phyloP scores from a whole-genome alignment of 2,888 invertebrate species.

The Mamestra brassicae region DNA sequence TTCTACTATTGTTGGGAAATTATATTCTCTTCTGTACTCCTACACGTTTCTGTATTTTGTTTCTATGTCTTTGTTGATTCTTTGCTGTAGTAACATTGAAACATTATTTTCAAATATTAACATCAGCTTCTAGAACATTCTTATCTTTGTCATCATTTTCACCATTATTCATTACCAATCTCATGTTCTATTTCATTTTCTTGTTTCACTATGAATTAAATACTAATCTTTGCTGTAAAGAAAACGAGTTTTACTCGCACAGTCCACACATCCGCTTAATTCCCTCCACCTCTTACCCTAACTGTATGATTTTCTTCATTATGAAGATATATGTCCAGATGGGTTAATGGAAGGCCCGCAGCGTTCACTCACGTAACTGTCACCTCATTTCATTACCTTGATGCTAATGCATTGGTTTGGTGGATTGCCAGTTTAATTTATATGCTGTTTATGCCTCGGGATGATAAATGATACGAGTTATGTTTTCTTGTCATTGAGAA shows the following conservation, averaged over 20 bases:
- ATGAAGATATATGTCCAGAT: slow-evolving; percentile 57
- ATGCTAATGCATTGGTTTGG: slow-evolving; percentile 73
- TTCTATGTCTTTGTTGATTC: slow-evolving; percentile 11
- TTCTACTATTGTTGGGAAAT: slow-evolving; percentile 68
- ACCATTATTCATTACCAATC: too few relatives aligned
- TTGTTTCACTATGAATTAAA: too few relatives aligned
- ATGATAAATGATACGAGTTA: slow-evolving; percentile 75
- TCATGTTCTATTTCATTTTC: background rate
- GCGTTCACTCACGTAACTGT: slow-evolving; percentile 67
- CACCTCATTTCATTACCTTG: slow-evolving; percentile 71
- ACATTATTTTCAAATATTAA: background rate
- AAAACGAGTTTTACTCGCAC: background rate
- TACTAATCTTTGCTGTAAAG: background rate
- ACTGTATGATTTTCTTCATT: slow-evolving; percentile 41
- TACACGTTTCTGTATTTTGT: slow-evolving; percentile 24
- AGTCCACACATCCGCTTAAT: background rate
- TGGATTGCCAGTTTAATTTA: slow-evolving; percentile 79
- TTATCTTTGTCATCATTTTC: too few relatives aligned
- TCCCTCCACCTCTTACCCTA: background rate
- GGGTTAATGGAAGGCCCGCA: slow-evolving; percentile 62
- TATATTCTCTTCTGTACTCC: slow-evolving; percentile 46
- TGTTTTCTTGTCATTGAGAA: slow-evolving; percentile 81
- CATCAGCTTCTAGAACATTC: too few relatives aligned
- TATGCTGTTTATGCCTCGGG: slow-evolving; percentile 78
- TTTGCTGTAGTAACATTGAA: background rate